Evolutionary conservation across 2,113 vertebrate genomes (phyloP).

Genomic region (Pomatostomus ruficeps): DNA sequence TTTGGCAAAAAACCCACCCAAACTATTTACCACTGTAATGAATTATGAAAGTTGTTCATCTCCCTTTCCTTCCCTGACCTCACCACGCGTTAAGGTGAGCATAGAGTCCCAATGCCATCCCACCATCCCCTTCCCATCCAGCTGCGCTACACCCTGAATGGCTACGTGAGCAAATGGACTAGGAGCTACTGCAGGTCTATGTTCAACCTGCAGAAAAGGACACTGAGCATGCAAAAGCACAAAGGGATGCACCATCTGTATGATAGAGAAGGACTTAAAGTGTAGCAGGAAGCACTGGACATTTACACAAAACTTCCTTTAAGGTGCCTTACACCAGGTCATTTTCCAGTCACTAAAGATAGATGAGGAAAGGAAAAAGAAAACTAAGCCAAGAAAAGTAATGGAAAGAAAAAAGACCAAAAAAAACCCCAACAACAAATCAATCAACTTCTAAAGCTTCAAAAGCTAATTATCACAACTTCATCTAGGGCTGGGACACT

Average conservation of each 20-base stretch:
- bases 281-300: not conserved
- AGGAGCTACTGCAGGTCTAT: not conserved
- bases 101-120: not conserved
- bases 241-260: not conserved
- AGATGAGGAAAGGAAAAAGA: not conserved
- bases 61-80: not conserved
- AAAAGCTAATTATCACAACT: not conserved
- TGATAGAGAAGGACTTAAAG: not conserved
- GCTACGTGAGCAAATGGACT: not conserved
- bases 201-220: not conserved
- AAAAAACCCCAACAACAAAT: not conserved
- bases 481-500: not conserved
- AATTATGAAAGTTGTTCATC: not conserved
- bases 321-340: not conserved
- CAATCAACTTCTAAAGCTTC: not conserved
- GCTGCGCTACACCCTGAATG: not conserved
- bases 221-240: not conserved
- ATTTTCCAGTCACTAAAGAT: not conserved
- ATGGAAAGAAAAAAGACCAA: not conserved
- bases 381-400: not conserved
- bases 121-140: fast-evolving
- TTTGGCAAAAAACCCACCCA: not conserved
- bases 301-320: not conserved
- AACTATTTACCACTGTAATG: not conserved
- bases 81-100: not conserved